Percentiles rank a stretch among this genome's conserved stretches.
These are phyloP conservation scores for Oligia strigilis DNA, from an alignment of 2,888 invertebrate genomes.

Conservation along the genomic window DNA sequence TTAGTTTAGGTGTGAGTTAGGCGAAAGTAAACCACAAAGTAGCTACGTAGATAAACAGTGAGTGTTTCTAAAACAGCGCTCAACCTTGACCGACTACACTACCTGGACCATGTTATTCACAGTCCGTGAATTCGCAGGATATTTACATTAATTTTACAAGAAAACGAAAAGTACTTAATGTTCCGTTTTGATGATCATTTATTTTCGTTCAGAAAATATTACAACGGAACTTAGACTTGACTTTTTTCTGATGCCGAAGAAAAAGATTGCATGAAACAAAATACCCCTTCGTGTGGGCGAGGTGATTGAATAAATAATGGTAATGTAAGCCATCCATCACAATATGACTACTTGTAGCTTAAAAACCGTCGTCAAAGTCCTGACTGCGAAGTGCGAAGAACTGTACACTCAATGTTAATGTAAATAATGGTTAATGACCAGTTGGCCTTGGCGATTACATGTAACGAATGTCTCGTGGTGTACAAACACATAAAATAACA, in stretches of 20 bases:
- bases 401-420: conserved; percentile 56
- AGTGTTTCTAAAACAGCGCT: conserved; percentile 68
- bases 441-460: conserved; percentile 66
- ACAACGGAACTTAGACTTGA: conserved; percentile 6
- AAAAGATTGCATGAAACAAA: conserved; percentile 36
- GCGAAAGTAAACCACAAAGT: conserved; percentile 70
- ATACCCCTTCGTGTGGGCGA: conserved; percentile 38
- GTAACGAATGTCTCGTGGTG: conserved; percentile 47
- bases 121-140: conserved; percentile 70
- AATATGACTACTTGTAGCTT: conserved; percentile 30
- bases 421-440: conserved; percentile 64
- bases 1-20: conserved; percentile 62
- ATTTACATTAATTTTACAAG: conserved; percentile 78
- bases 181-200: conserved; percentile 61
- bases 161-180: conserved; percentile 62
- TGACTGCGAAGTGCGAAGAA: conserved; percentile 51
- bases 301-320: conserved; percentile 41
- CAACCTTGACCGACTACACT: conserved; percentile 84
- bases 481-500: conserved; percentile 52
- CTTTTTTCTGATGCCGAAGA: conserved; percentile 17
- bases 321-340: conserved; percentile 41
- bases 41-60: conserved; percentile 75
- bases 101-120: conserved; percentile 80
- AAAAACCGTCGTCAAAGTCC: conserved; percentile 34
- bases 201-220: conserved; percentile 45